Percentiles rank a stretch among this genome's conserved stretches.
phyloP scores from a whole-genome alignment of 1,140 invertebrate species.

The Eupristina koningsbergeri region DNA sequence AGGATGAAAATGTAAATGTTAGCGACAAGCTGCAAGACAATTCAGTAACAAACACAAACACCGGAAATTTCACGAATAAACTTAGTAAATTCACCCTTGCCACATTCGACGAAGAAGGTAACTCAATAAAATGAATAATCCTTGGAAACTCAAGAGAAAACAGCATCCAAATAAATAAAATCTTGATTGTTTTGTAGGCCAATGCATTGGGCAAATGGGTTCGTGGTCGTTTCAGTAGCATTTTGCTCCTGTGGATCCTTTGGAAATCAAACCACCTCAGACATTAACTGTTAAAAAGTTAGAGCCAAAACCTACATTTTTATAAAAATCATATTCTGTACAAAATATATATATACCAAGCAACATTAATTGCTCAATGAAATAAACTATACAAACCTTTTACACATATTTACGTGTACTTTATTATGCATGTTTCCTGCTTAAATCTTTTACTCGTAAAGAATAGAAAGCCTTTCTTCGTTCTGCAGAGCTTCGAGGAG shows the following conservation, averaged over 20 bases:
- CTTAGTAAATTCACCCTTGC: conserved; percentile 88
- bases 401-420: conserved; percentile 19
- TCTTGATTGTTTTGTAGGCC: conserved; percentile 70
- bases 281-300: conserved; percentile 42
- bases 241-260: conserved; percentile 29
- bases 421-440: neutral
- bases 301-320: conserved; percentile 49
- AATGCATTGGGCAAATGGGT: conserved; percentile 83
- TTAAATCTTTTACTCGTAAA: neutral
- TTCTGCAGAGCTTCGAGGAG: conserved; percentile 54
- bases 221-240: conserved; percentile 79
- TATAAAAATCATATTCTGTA: conserved; percentile 49
- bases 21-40: conserved; percentile 69
- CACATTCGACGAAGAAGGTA: conserved; percentile 89
- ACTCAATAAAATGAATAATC: neutral
- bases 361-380: conserved; percentile 40
- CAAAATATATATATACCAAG: conserved; percentile 50
- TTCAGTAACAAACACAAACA: conserved; percentile 70
- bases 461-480: conserved; percentile 43
- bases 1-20: conserved; percentile 57
- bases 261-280: conserved; percentile 20
- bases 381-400: conserved; percentile 48
- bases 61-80: conserved; percentile 84
- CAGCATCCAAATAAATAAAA: neutral
- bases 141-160: neutral